Evolutionary conservation across 2,113 vertebrate genomes (phyloP).

Genomic region (Hyaena hyaena): DNA sequence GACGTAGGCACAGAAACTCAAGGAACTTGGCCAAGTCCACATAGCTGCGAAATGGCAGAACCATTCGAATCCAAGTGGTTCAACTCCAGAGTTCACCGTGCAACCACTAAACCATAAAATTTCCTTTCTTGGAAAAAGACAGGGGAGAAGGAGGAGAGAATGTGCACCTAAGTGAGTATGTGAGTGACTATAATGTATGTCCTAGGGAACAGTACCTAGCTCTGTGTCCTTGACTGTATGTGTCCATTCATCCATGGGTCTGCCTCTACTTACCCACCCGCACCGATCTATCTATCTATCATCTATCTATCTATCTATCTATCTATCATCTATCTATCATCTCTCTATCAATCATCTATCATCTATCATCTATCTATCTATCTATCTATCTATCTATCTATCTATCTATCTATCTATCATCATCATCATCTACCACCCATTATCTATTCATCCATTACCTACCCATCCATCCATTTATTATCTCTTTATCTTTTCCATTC

Average conservation of each 20-base stretch:
- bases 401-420: background rate
- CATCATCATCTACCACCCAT: no score
- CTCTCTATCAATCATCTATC: background rate
- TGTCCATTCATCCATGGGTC: no score
- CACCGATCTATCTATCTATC: background rate
- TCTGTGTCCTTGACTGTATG: background rate
- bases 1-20: background rate
- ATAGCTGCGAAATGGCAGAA: background rate
- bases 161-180: accelerated
- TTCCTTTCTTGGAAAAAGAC: background rate
- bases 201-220: accelerated
- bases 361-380: background rate
- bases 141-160: background rate
- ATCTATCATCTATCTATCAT: background rate
- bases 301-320: background rate
- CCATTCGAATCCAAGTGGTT: background rate
- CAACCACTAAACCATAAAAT: accelerated
- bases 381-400: background rate
- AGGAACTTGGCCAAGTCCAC: background rate
- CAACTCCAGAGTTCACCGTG: background rate
- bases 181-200: accelerated
- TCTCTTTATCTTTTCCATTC: background rate
- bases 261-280: background rate
- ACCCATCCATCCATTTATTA: background rate
- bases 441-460: background rate